These are phyloP conservation scores for Atlantisia rogersi DNA, from an alignment of 2,113 vertebrate genomes.

Conservation along the genomic window DNA sequence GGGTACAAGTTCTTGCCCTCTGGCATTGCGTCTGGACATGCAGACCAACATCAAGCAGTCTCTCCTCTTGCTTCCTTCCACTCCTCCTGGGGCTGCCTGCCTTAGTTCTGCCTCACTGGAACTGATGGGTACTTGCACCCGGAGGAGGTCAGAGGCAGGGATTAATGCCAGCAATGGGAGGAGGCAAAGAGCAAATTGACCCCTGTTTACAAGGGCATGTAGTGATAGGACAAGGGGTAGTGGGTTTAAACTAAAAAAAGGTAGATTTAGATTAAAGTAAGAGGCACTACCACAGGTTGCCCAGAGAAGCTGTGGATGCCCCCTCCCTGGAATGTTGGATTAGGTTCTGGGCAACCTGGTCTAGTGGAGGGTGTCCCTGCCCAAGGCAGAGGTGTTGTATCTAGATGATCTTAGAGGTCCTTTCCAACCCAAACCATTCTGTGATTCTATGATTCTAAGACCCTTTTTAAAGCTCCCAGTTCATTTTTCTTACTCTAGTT, in stretches of 20 bases:
- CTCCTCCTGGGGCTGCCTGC: neutral
- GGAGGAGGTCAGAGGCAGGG: neutral
- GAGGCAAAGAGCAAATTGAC: neutral
- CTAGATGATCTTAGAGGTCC: no score
- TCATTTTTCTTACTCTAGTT: neutral
- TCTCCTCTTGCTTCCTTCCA: neutral
- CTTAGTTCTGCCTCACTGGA: neutral
- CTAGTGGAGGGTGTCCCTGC: no score
- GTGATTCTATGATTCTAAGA: neutral
- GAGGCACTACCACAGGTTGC: no score
- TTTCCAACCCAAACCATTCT: no score
- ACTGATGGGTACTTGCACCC: neutral
- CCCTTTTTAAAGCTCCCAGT: neutral
- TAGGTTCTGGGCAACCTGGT: no score
- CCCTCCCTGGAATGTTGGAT: no score
- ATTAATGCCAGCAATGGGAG: neutral
- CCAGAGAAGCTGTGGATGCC: no score
- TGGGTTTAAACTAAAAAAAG: no score
- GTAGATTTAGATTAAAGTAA: no score
- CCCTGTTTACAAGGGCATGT: no score
- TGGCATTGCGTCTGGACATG: neutral
- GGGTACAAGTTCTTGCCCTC: constrained; percentile 1
- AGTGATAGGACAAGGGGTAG: no score
- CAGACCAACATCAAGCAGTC: neutral
- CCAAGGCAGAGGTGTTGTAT: no score